Evolutionary conservation across 2,797 vertebrate genomes (phyloP).

Genomic region (Rhinogobio ventralis): DNA sequence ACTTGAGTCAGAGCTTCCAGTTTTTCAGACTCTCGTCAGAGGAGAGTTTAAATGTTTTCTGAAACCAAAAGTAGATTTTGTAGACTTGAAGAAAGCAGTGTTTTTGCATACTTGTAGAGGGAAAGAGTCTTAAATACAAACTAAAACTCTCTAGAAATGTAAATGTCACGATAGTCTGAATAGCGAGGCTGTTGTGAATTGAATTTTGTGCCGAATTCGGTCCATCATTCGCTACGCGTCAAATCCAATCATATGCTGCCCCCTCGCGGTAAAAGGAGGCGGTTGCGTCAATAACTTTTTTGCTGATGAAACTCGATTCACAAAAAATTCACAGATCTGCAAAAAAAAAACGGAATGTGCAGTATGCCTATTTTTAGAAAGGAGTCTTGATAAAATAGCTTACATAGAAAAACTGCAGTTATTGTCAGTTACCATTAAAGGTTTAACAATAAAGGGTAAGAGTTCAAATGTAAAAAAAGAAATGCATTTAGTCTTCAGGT

Average conservation of each 20-base stretch:
- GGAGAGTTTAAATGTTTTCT: background rate
- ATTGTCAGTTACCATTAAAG: background rate
- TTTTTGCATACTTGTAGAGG: background rate
- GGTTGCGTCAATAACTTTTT: background rate
- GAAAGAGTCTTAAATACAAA: background rate
- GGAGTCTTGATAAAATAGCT: background rate
- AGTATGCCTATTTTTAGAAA: background rate
- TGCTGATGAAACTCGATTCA: background rate
- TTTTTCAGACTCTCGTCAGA: background rate
- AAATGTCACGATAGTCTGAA: background rate
- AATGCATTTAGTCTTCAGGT: background rate
- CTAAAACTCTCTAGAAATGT: background rate
- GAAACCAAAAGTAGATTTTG: slow-evolving; percentile 4
- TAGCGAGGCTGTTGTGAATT: background rate
- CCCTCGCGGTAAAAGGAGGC: slow-evolving; percentile 5
- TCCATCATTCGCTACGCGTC: too few species aligned
- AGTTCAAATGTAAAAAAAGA: too few species aligned
- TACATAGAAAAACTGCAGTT: background rate
- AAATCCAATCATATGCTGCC: background rate
- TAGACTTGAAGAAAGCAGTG: background rate
- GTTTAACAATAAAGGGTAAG: too few species aligned
- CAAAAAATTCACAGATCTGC: background rate
- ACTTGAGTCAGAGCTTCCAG: background rate
- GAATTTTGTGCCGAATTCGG: background rate
- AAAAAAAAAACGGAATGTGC: background rate